Evolutionary conservation across 2,113 vertebrate species (phyloP).

Genomic region (Sminthopsis crassicaudata): DNA sequence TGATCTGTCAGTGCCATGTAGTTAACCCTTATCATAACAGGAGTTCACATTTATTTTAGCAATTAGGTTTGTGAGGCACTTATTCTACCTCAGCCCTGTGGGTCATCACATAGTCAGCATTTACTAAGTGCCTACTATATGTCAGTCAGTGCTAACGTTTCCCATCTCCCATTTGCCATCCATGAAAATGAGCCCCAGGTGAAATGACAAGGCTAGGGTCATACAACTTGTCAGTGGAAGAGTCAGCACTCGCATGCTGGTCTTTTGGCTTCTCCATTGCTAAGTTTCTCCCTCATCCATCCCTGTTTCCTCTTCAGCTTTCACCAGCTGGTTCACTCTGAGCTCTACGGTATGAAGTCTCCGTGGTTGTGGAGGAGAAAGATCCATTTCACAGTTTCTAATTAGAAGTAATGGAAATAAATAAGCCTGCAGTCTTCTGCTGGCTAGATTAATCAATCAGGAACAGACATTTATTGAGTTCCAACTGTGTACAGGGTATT

Average conservation of each 20-base stretch:
- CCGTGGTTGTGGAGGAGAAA: background rate
- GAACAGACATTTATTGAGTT: background rate
- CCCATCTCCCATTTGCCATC: background rate
- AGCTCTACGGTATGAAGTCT: background rate
- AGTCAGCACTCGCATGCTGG: background rate
- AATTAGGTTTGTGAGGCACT: background rate
- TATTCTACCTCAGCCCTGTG: background rate
- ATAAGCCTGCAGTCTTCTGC: background rate
- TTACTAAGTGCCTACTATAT: background rate
- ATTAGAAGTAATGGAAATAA: background rate
- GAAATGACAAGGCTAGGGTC: background rate
- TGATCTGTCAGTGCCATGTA: background rate
- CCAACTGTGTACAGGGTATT: background rate
- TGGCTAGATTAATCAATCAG: background rate
- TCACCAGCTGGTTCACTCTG: background rate
- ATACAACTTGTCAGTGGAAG: background rate
- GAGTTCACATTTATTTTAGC: background rate
- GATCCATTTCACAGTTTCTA: background rate
- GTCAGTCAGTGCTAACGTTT: background rate
- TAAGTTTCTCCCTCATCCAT: background rate
- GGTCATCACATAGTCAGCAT: background rate
- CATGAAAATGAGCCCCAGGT: slow-evolving; percentile 1
- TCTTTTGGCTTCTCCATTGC: background rate
- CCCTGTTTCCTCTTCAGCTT: background rate
- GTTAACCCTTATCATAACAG: background rate